Conservation (phyloP, 2,888 invertebrate species). For the Brassicogethes aeneus region DNA sequence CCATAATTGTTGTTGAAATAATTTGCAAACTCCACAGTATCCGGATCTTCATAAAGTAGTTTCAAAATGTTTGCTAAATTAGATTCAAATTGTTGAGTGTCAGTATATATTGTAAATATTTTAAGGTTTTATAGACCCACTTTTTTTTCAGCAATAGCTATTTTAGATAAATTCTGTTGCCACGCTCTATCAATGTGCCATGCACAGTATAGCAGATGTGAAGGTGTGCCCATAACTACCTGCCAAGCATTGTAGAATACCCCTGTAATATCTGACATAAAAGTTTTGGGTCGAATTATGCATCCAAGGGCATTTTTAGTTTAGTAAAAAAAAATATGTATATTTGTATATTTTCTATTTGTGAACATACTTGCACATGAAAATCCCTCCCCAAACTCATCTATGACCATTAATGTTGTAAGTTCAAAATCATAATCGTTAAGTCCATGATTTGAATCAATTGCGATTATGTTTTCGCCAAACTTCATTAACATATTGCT, state of each 20-base stretch:
- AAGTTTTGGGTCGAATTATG: not conserved
- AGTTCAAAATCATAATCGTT: conserved; percentile 12
- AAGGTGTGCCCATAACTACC: not conserved
- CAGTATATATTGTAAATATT: not conserved
- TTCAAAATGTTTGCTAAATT: not conserved
- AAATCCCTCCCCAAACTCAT: conserved; percentile 11
- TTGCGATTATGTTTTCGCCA: conserved; percentile 1
- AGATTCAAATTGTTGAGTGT: not conserved
- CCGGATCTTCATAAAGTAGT: not conserved
- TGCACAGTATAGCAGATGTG: not conserved
- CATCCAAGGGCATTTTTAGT: not conserved
- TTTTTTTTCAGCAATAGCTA: not conserved
- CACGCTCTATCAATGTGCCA: too few species aligned
- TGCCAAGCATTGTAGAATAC: not conserved
- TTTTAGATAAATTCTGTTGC: not conserved
- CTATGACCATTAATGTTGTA: conserved; percentile 7
- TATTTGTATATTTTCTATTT: conserved; percentile 7
- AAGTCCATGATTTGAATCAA: conserved; percentile 3
- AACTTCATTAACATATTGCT: not conserved
- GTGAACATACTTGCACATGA: conserved; percentile 7
- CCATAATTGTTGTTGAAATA: not conserved
- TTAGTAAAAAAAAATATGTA: not conserved
- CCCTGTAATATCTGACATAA: too few species aligned
- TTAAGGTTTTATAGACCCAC: not conserved
- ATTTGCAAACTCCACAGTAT: too few species aligned